phyloP scores from a whole-genome alignment of 2,888 invertebrate species.

The Orchesella flavescens region DNA sequence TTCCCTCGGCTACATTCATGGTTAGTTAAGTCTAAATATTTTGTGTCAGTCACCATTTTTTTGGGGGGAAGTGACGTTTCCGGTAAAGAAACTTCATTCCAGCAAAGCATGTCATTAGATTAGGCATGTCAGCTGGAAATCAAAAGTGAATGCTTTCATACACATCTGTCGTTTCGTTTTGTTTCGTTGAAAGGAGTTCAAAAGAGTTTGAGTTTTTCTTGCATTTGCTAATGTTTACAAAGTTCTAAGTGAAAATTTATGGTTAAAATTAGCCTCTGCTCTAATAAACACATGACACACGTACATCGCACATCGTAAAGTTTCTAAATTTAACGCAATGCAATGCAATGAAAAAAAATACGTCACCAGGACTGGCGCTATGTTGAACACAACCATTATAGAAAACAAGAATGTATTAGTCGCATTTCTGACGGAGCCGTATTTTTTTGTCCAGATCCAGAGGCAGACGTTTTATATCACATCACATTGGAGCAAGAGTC shows the following conservation, averaged over 20 bases:
- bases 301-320: constrained; percentile 27
- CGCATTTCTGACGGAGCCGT: background rate
- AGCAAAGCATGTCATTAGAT: background rate
- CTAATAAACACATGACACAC: constrained; percentile 29
- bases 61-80: background rate
- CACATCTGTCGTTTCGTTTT: background rate
- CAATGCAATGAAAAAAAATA: constrained; percentile 18
- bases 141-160: background rate
- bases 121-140: constrained; percentile 22
- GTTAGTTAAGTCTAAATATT: background rate
- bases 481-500: background rate
- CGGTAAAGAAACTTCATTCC: background rate
- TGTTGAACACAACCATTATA: background rate
- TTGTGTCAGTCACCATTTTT: background rate
- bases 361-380: constrained; percentile 21
- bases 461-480: too few relatives aligned
- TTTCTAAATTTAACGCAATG: constrained; percentile 23
- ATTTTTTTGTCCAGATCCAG: background rate
- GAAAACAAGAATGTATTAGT: background rate
- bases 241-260: constrained; percentile 30
- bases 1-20: background rate
- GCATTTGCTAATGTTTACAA: background rate
- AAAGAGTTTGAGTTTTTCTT: background rate
- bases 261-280: constrained; percentile 41
- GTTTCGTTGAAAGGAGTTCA: too few relatives aligned